Percentiles rank a stretch among this genome's conserved stretches.
These are phyloP conservation scores for Gymnobelideus leadbeateri DNA, from an alignment of 2,113 vertebrate genomes.

Conservation along the genomic window DNA sequence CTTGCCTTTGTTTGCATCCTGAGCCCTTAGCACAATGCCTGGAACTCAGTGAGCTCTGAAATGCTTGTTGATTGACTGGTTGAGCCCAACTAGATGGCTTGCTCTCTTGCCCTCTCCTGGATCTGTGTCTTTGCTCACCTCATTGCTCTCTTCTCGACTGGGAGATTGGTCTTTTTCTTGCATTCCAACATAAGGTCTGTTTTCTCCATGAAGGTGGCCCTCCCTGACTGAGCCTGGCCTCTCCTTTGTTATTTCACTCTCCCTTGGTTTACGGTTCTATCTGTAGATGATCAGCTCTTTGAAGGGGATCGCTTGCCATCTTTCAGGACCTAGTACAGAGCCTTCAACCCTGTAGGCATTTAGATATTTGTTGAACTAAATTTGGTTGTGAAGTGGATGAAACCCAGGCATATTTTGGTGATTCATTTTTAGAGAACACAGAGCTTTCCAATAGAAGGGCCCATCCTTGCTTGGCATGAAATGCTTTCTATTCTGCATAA, in stretches of 20 bases:
- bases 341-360: not conserved
- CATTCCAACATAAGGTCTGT: not conserved
- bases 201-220: not conserved
- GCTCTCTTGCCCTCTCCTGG: not conserved
- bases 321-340: not conserved
- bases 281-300: not conserved
- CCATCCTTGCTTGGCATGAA: not conserved
- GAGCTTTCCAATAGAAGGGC: conserved; percentile 29
- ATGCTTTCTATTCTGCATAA: conserved; percentile 5
- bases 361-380: not conserved
- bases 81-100: not conserved
- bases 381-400: not conserved
- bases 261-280: not conserved
- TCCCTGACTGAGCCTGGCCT: not conserved
- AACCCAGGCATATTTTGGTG: not conserved
- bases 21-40: not conserved
- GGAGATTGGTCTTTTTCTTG: not conserved
- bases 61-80: not conserved
- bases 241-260: not conserved
- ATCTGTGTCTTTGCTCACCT: not conserved
- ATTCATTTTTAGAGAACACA: not conserved
- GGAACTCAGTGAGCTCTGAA: not conserved
- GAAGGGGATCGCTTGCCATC: not conserved
- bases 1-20: not conserved
- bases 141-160: not conserved